These are phyloP conservation scores for Phengaris alcon DNA, from an alignment of 2,888 invertebrate genomes.

Conservation along the genomic window DNA sequence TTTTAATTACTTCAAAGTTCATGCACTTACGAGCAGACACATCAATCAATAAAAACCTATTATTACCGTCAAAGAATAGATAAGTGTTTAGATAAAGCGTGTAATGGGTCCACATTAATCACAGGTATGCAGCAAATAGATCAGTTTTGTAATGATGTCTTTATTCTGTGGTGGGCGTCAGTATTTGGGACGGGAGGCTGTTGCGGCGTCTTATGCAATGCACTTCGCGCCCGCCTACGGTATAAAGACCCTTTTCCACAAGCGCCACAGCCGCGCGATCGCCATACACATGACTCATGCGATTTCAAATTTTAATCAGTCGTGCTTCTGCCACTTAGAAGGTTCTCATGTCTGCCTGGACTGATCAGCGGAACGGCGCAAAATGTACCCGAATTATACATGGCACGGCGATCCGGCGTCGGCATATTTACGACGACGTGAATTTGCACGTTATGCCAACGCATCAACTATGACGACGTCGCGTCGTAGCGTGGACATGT, in stretches of 20 bases:
- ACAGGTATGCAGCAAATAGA: neutral
- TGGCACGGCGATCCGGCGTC: no score
- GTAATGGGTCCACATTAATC: conserved; percentile 5
- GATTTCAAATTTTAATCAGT: no score
- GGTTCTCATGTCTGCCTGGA: no score
- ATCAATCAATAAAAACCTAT: conserved; percentile 22
- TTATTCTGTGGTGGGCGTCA: conserved; percentile 19
- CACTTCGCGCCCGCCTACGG: conserved; percentile 19
- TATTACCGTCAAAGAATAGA: conserved; percentile 18
- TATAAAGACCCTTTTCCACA: neutral
- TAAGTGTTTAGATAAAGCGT: conserved; percentile 2
- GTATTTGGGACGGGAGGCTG: conserved; percentile 24
- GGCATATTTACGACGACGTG: no score
- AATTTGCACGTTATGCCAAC: no score
- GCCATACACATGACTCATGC: neutral
- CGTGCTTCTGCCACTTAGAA: no score
- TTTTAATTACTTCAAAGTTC: neutral
- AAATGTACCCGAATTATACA: no score
- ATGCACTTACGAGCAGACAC: conserved; percentile 4
- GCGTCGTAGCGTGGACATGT: no score
- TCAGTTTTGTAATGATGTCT: conserved; percentile 25
- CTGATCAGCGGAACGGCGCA: no score
- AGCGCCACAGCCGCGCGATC: neutral
- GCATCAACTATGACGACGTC: no score
- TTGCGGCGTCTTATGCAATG: conserved; percentile 18